Conservation (phyloP, 2,113 vertebrate species). For the Pitta sordida region DNA sequence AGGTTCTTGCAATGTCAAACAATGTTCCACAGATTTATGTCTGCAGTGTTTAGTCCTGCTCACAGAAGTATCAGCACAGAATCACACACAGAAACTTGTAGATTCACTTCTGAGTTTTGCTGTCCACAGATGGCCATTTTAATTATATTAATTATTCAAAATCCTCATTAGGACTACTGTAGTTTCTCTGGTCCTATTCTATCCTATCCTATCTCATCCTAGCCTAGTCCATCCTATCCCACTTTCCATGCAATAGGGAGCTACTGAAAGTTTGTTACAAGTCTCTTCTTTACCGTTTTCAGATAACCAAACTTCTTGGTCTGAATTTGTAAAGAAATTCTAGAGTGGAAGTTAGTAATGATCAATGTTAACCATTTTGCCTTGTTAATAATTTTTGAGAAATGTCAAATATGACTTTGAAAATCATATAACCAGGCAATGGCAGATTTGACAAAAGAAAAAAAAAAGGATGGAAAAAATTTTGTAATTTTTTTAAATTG, state of each 20-base stretch:
- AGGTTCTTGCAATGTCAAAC: not conserved
- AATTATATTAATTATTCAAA: not conserved
- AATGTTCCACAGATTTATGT: not conserved
- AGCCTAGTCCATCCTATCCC: too few relatives aligned
- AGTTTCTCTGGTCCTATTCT: not conserved
- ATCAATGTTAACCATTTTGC: not conserved
- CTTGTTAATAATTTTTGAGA: not conserved
- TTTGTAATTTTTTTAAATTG: fast-evolving
- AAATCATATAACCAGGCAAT: not conserved
- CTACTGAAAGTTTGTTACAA: not conserved
- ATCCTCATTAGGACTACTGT: not conserved
- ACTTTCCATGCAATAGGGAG: not conserved
- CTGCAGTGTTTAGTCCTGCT: not conserved
- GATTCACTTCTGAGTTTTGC: not conserved
- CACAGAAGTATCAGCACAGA: not conserved
- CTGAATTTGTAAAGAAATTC: not conserved
- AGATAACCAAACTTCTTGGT: not conserved
- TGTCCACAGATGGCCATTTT: not conserved
- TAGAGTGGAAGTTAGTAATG: fast-evolving
- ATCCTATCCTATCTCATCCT: too few relatives aligned
- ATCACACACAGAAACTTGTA: not conserved
- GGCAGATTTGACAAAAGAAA: not conserved
- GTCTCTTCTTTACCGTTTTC: not conserved
- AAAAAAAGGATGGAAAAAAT: not conserved
- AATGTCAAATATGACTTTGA: not conserved